Base-by-base conservation (phyloP, 2,888 invertebrate genomes). In the Tiliacea citrago region DNA sequence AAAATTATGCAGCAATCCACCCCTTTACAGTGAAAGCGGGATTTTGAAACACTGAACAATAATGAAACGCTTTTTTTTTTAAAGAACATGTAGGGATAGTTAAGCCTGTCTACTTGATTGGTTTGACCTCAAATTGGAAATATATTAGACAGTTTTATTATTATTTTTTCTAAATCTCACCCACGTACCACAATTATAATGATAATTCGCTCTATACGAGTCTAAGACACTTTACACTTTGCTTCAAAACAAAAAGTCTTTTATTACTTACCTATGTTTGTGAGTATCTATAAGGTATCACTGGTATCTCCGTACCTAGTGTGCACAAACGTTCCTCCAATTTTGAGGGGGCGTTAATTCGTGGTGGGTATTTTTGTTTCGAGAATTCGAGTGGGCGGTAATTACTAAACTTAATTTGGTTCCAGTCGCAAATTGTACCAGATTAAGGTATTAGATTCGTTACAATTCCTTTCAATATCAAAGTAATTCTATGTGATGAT, bases 331-430 rank as follows among this genome's bases (percentile, higher is more conserved):
- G 5, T 62, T 62, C 57, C 35, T 39, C 21, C 2, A 61, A 65
- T 47, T 68, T 79, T 66, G 68, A 39, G 66, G 16, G 63, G 68
- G 68, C 72, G 68, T 66, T 18, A 57, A 24, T 42, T n/a, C 21
- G 68, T 68, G 47, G 68, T 57, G 66, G n/a, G 47, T 53, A 60
- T 80, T 68, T 47, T 9, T 45, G 66, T 73, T 51, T n/a, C n/a
- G n/a, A n/a, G n/a, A n/a, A n/a, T n/a, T n/a, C n/a, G n/a, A n/a
- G n/a, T n/a, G n/a, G n/a, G n/a, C n/a, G n/a, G n/a, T n/a, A n/a
- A n/a, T n/a, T n/a, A n/a, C n/a, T n/a, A n/a, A n/a, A n/a, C n/a
- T n/a, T n/a, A 68, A 79, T 83, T 69, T 79, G 8, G 42, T 51
- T 63, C 10, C 12, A 55, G 42, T 57, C 29, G 24, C 45, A 65